Base-by-base conservation (phyloP, 1,140 invertebrate genomes). In the Ostrea denselamellosa region DNA sequence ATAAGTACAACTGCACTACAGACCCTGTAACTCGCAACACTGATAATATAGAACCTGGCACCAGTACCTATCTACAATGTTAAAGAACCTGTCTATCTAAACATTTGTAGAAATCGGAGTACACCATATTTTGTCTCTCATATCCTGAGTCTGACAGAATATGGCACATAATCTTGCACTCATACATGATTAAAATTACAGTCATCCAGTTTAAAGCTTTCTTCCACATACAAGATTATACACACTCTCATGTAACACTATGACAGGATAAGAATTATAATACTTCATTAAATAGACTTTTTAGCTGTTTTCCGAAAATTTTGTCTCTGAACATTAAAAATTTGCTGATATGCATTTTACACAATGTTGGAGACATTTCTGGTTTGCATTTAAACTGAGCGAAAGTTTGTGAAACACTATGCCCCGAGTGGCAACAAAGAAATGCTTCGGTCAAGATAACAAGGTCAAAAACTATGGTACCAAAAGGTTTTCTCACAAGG, bases 1-100 rank as follows among this genome's bases (percentile, higher is more conserved):
- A 62, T 62, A 62, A 62, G 56, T 34, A 71, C 68, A 71, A 28
- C 12, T 71, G 56, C 56, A 62, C 56, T 62, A 62, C 56, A 62
- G 12, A 71, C 68, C 68, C 68, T 71, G 68, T 71, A 25, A 28
- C 28, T 28, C 28, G 28, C 68, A 28, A 71, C 68, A 71, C 68
- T 28, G 56, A 17, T 44, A 44, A 44, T 62, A 62, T n/a, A 62
- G 12, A 71, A 71, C 68, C 68, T 71, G 68, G 68, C 68, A 71
- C 68, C 68, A 34, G 68, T 71, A 71, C 25, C 17, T 19, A 62
- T 62, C 56, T 62, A 62, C 34, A 44, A 44, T 44, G 34, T 44
- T 44, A 44, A 44, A 44, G 5, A 44, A 44, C 17, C 56, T 62
- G 4, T 14, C 56, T 62, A 62, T 62, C 56, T 34, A 71, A 28